Percentiles rank a stretch among this genome's conserved stretches.
phyloP scores from a whole-genome alignment of 2,888 invertebrate species.

The Proisotoma minuta region DNA sequence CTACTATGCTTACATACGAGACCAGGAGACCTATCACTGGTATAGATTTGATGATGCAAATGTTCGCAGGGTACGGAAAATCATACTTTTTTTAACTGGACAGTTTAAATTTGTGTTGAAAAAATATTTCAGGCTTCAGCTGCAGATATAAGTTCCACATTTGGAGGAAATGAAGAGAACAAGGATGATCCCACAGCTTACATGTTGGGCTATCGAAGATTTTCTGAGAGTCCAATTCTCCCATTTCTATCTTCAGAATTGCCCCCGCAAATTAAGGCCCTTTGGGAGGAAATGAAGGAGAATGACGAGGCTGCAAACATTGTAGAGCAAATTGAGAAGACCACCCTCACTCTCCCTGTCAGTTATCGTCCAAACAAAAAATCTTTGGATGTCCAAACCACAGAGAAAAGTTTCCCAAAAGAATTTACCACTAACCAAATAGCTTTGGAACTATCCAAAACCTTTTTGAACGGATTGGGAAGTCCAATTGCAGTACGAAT shows the following conservation, averaged over 20 bases:
- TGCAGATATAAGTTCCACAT: conserved; percentile 76
- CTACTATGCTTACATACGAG: conserved; percentile 87
- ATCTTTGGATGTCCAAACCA: conserved; percentile 53
- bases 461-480: background rate
- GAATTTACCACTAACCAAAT: conserved; percentile 60
- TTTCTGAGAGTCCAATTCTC: conserved; percentile 62
- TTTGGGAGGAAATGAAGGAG: conserved; percentile 62
- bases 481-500: background rate
- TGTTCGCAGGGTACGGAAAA: conserved; percentile 61
- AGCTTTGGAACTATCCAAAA: conserved; percentile 48
- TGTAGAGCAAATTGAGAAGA: conserved; percentile 60
- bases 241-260: conserved; percentile 65
- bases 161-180: conserved; percentile 61
- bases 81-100: background rate
- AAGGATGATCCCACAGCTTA: conserved; percentile 67
- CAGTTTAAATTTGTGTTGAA: background rate
- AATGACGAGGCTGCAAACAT: conserved; percentile 63
- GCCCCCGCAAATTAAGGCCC: conserved; percentile 66
- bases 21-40: conserved; percentile 70
- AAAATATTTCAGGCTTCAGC: conserved; percentile 66
- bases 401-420: conserved; percentile 59
- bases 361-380: conserved; percentile 10
- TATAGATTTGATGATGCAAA: conserved; percentile 83
- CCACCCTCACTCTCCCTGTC: conserved; percentile 55
- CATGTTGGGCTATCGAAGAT: conserved; percentile 83